Evolutionary conservation across 2,888 invertebrate genomes (phyloP), one percentile per base, ranked within the genome.

Genomic region (Dorcus hopei): DNA sequence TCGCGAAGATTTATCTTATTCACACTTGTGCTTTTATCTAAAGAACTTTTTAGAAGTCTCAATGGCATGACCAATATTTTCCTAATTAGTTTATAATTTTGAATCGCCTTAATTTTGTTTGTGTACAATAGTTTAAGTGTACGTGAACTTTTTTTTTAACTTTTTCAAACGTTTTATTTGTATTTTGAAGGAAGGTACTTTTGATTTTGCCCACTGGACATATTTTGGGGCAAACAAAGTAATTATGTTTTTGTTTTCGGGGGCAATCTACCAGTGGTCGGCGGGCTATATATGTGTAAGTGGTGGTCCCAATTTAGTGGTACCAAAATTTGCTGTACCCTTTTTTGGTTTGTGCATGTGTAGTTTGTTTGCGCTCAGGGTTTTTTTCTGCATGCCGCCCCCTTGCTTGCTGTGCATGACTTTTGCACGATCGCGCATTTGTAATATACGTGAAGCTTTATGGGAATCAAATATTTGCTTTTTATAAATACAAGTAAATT

Each of bases 201-300:
- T 33, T 33, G 26, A 33, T 33, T 33, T 33, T 33, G 26, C 26
- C 26, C 26, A 33, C 26, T 33, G 26, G 26, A 33, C 26, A 33
- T 33, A 33, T 33, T 33, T 41, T 39, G 41, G 55, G 55, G 23
- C 41, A 49, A 48, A 39, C 47, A 54, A 60, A 56, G 62, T 67
- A 67, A 65, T 59, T 65, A 61, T 65, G 64, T 69, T 69, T 67
- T 68, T 69, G 68, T 66, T 67, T 65, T 62, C 56, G 62, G 64
- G 62, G 59, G 59, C 67, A 70, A 71, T 74, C 74, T 74, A 73
- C 73, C 76, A 77, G 77, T 71, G 72, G 74, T 77, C 70, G 70
- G 73, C 74, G 80, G 79, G 71, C 75, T 71, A 73, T 80, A 79
- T 75, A 72, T 73, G 72, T 74, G 80, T 80, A 80, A 80, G 80